Evolutionary conservation across 92 coral and sea anemone genomes (phyloP), one percentile per base, ranked within the genome.

Genomic region (Paragorgia papillata): DNA sequence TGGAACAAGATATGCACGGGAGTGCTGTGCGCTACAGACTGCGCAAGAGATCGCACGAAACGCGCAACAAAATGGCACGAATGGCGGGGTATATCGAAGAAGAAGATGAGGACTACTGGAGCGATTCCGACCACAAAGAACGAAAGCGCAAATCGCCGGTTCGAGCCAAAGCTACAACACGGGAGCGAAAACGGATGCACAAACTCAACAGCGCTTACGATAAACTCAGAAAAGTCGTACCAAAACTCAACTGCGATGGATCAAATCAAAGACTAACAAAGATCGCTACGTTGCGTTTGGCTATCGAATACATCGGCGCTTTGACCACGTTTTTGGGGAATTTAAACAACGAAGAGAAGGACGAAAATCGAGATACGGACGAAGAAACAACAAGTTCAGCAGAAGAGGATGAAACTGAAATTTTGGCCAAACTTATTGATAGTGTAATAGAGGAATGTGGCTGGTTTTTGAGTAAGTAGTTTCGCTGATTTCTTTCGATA

Each of bases 141-240:
- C 51, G 85, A 0, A 89, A 91, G 41, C 83, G 90, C 48, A 86
- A 86, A 53, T 77, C 90, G 9, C 92, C 91, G 63, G 77, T 85
- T 51, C 80, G 95, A 33, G 75, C 90, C n/a, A 70, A 79, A 33
- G 97, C 97, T 7, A 94, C 97, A 0, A 96, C 85, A 14, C 84
- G 97, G 17, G 97, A 94, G 46, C 62, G 97, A 73, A 84, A 86
- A 15, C 86, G 97, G 4, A 94, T 94, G 97, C 97, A 91, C 44
- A 66, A 46, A 17, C 80, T 94, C 25, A 94, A 91, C 54, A 78
- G 86, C 46, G 97, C 97, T 22, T 94, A 91, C 62, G 97, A 94
- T 57, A 84, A 88, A 64, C 82, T 94, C 0, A 74, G 97, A 46
- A 88, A 89, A 63, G 97, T 90, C 24, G 89, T 94, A 2, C 97